Conservation (phyloP, 2,797 vertebrate species). For the Potorous gilbertii region DNA sequence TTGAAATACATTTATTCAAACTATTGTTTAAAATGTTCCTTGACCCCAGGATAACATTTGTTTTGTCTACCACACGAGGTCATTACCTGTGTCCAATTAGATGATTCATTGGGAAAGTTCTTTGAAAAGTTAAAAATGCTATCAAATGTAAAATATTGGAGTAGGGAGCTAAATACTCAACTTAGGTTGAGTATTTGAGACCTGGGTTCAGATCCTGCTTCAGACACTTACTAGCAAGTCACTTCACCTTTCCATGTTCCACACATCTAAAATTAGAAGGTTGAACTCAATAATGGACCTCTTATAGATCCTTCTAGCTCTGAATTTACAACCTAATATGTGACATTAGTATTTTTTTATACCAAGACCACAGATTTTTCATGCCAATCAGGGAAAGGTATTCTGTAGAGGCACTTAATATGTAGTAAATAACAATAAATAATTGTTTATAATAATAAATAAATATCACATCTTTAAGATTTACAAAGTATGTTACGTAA, state of each 20-base stretch:
- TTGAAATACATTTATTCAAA: neutral
- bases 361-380: neutral
- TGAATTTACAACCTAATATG: too few species aligned
- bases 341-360: neutral
- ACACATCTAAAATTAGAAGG: neutral
- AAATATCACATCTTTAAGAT: neutral
- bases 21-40: neutral
- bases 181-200: neutral
- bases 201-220: neutral
- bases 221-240: neutral
- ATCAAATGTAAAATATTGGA: neutral
- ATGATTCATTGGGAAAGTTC: neutral
- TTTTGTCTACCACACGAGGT: neutral
- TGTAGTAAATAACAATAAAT: neutral
- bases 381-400: neutral
- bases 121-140: neutral
- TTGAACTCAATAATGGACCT: neutral
- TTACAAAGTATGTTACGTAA: neutral
- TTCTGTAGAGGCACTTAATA: neutral
- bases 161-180: neutral
- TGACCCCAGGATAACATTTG: neutral
- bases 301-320: neutral
- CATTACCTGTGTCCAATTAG: neutral
- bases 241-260: neutral
- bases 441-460: too few species aligned